These are phyloP conservation scores for Struthidea cinerea DNA, from an alignment of 2,113 vertebrate genomes.

Conservation along the genomic window DNA sequence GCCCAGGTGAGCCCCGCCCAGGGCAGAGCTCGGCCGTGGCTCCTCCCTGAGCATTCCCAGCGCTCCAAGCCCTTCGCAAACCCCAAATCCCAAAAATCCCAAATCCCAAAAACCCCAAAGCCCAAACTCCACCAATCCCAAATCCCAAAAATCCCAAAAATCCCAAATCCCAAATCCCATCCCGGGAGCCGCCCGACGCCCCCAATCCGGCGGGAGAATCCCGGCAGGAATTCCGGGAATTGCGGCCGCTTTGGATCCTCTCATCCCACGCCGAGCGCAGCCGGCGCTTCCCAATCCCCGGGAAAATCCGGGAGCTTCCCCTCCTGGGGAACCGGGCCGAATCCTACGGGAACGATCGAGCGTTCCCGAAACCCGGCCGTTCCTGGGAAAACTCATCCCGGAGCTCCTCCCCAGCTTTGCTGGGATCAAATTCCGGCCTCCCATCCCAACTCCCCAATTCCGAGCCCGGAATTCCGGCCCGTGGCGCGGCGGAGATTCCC, in stretches of 20 bases:
- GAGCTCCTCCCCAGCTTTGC: not conserved
- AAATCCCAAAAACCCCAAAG: no score
- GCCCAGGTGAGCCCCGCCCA: not conserved
- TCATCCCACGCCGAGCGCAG: no score
- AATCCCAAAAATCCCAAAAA: no score
- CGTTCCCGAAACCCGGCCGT: fast-evolving
- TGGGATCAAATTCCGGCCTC: not conserved
- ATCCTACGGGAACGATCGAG: fast-evolving
- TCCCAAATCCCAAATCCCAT: not conserved
- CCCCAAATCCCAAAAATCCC: not conserved
- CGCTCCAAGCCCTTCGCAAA: not conserved
- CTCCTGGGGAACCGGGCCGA: fast-evolving
- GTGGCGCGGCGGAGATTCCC: not conserved
- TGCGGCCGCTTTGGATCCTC: not conserved
- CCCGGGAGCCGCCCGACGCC: not conserved
- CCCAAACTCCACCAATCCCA: no score
- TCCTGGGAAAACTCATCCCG: not conserved
- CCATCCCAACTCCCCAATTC: not conserved
- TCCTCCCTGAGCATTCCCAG: not conserved
- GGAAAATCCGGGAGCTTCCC: not conserved
- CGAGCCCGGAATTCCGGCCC: not conserved
- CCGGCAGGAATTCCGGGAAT: not conserved
- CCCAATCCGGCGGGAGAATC: not conserved
- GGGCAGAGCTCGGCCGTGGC: not conserved
- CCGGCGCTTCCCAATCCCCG: not conserved